Conservation (phyloP, 2,888 invertebrate species). For the Tipula confusa region DNA sequence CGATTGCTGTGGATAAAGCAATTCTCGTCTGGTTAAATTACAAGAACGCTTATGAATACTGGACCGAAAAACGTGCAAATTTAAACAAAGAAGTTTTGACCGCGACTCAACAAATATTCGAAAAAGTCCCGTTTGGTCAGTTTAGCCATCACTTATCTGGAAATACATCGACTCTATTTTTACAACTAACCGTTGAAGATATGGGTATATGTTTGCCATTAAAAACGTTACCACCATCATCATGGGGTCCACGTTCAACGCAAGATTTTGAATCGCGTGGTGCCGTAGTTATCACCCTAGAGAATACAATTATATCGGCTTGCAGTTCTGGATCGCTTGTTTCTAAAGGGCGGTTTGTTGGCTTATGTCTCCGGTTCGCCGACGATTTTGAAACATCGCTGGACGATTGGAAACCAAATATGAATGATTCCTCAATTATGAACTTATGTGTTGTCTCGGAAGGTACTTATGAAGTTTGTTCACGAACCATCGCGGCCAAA, state of each 20-base stretch:
- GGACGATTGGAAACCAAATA: conserved; percentile 95
- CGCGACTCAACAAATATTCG: conserved; percentile 68
- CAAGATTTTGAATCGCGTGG: conserved; percentile 77
- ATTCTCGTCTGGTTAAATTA: conserved; percentile 99
- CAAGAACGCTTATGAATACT: conserved; percentile 98
- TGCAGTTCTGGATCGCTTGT: conserved; percentile 95
- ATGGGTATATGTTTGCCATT: conserved; percentile 94
- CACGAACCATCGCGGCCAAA: conserved; percentile 80
- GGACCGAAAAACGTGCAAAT: conserved; percentile 93
- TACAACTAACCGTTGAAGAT: conserved; percentile 92
- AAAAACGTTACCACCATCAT: conserved; percentile 71
- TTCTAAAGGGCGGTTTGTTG: conserved; percentile 86
- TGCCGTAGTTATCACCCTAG: conserved; percentile 92
- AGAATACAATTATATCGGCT: conserved; percentile 90
- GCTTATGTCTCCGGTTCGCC: conserved; percentile 89
- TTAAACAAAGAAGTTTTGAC: conserved; percentile 82
- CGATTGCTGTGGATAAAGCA: conserved; percentile 95
- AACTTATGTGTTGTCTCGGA: conserved; percentile 97
- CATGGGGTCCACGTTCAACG: conserved; percentile 61
- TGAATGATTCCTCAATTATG: conserved; percentile 71
- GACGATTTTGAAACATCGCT: conserved; percentile 95
- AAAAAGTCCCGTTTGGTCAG: conserved; percentile 75
- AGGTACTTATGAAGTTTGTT: conserved; percentile 90
- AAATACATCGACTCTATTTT: conserved; percentile 83
- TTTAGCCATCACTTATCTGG: conserved; percentile 69